Percentiles rank a stretch among this genome's conserved stretches.
Conservation (phyloP, 2,797 vertebrate species). For the Gymnopithys bicolor region DNA sequence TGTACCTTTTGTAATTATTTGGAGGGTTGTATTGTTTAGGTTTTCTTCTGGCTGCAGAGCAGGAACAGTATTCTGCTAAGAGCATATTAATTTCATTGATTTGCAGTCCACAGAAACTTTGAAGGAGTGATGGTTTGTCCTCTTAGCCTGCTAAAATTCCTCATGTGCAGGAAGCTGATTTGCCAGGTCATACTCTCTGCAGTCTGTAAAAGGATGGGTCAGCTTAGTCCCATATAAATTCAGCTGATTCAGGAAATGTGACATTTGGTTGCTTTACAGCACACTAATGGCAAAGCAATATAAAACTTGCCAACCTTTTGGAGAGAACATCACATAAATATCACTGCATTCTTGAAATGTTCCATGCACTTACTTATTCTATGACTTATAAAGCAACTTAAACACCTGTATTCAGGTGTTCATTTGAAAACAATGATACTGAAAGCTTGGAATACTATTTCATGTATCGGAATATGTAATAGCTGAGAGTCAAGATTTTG, state of each 20-base stretch:
- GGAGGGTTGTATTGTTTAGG: neutral
- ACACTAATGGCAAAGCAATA: neutral
- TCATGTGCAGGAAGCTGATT: neutral
- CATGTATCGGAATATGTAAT: neutral
- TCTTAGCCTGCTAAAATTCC: neutral
- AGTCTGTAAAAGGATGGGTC: neutral
- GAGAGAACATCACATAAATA: neutral
- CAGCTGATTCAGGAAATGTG: neutral
- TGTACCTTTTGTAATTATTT: neutral
- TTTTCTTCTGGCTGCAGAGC: neutral
- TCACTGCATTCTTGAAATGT: neutral
- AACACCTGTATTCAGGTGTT: neutral
- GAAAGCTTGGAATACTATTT: neutral
- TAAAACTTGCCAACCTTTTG: neutral
- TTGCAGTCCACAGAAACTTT: neutral
- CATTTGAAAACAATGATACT: neutral
- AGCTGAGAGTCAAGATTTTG: neutral
- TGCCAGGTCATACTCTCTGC: neutral
- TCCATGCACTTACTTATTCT: neutral
- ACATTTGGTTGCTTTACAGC: neutral
- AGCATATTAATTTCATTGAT: neutral
- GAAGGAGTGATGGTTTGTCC: neutral
- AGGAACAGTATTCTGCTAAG: neutral
- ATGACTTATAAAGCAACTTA: neutral
- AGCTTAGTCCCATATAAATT: neutral